Base-by-base conservation (phyloP, 2,797 vertebrate species). In the Hippoglossus hippoglossus region DNA sequence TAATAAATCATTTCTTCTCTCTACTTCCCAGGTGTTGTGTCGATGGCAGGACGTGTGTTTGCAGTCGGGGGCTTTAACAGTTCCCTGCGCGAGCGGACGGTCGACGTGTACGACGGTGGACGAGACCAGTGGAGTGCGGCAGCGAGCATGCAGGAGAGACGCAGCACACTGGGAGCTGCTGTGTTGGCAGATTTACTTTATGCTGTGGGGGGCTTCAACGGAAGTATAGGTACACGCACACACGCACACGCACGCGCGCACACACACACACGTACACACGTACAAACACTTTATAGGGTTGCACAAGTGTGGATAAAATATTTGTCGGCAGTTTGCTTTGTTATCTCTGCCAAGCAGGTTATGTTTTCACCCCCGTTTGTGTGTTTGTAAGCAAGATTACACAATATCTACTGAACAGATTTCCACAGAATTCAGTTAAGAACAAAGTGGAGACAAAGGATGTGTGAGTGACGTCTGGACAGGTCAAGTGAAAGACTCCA, bases 1-100 rank as follows among this genome's bases (percentile, higher is more conserved):
- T 3, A 13, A 15, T 26, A 26, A n/a, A 3, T 2, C 0, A 24
- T 46, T 28, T 46, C 3, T 1, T 62, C 9, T 56, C 1, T 63
- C 22, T 56, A n/a, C 67, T 76, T 4, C 41, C 41, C 89, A 98
- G 97, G 97, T 19, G 96, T 99, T 82, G 96, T 99, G 18, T 96
- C 96, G 70, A 96, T 99, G 96, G 94, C 93, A 0, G 96, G 97
- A 61, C 94, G 90, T 0, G 97, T 99, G 62, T 99, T 95, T 0
- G 98, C 97, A 0, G 96, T 99, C 0, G 98, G 98, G 0, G 98
- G 98, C 2, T 99, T 99, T 55, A 99, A 99, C 0, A 98, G 98
- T 7, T 99, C 97, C 0, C 84, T 98, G 62, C 92, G 97, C 8
- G 98, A 98, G 56, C 94, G 97, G 53, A 99, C 97, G 0, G 98